A percentile compares a stretch with the other conserved stretches of the same genome.
These are phyloP conservation scores for Rhagoletis zephyria DNA, from an alignment of 1,140 invertebrate species.

Conservation along the genomic window DNA sequence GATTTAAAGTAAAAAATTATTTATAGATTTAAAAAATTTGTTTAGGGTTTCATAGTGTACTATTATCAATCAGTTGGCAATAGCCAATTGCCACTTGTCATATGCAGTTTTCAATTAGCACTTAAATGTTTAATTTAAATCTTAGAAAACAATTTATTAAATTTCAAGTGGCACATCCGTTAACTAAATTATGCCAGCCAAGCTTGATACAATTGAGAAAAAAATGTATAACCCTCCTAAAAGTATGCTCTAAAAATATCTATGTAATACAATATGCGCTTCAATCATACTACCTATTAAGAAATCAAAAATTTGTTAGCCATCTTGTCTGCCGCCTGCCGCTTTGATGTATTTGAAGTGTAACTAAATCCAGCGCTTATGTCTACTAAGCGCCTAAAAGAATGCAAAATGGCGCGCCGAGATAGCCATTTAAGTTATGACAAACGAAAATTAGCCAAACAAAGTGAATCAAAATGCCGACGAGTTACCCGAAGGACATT, in stretches of 20 bases:
- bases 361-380: background rate
- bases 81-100: no score
- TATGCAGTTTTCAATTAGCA: no score
- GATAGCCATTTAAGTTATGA: background rate
- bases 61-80: no score
- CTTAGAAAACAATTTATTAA: no score
- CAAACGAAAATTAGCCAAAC: background rate
- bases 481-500: background rate
- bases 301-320: background rate
- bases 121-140: no score
- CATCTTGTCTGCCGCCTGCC: background rate
- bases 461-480: background rate
- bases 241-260: background rate
- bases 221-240: background rate
- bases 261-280: background rate
- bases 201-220: background rate
- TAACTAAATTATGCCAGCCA: background rate
- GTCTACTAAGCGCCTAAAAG: background rate
- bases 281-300: no score
- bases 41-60: no score
- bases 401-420: background rate
- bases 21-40: no score
- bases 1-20: no score
- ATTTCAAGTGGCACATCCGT: no score
- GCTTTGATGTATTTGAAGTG: background rate